A percentile compares a stretch with the other conserved stretches of the same genome.
These are phyloP conservation scores for Brachyopa scutellaris DNA, from an alignment of 2,888 invertebrate genomes.

Conservation along the genomic window DNA sequence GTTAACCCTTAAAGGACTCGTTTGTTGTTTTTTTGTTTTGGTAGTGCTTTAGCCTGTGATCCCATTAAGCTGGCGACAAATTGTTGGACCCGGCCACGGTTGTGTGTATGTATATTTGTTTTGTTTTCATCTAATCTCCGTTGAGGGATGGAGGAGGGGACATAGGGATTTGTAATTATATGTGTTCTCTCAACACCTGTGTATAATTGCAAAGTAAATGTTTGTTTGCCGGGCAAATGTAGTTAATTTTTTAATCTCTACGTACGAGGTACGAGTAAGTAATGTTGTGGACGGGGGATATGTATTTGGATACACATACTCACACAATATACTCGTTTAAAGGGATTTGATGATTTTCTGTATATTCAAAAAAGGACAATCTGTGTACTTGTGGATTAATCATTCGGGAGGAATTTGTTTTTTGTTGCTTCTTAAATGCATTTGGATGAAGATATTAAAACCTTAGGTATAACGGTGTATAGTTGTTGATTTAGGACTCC, in stretches of 20 bases:
- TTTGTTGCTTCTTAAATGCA: too few species aligned
- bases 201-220: slow-evolving; percentile 48
- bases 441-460: too few species aligned
- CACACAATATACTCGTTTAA: neutral
- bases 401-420: slow-evolving; percentile 1
- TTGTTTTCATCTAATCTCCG: slow-evolving; percentile 40
- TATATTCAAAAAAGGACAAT: neutral
- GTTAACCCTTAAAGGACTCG: slow-evolving; percentile 25
- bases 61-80: slow-evolving; percentile 44
- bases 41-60: slow-evolving; percentile 19
- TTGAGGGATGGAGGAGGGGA: neutral
- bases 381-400: slow-evolving; percentile 6
- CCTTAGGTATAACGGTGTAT: too few species aligned
- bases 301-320: neutral
- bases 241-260: slow-evolving; percentile 48
- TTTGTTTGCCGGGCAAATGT: slow-evolving; percentile 32
- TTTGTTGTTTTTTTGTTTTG: slow-evolving; percentile 1
- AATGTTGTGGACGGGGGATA: neutral
- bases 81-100: neutral
- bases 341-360: neutral
- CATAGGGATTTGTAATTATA: slow-evolving; percentile 29
- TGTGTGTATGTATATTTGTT: neutral
- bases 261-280: too few species aligned
- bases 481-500: too few species aligned
- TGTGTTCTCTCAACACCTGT: slow-evolving; percentile 44